These are phyloP conservation scores for Serripes groenlandicus DNA, from an alignment of 2,888 invertebrate genomes.

Conservation along the genomic window DNA sequence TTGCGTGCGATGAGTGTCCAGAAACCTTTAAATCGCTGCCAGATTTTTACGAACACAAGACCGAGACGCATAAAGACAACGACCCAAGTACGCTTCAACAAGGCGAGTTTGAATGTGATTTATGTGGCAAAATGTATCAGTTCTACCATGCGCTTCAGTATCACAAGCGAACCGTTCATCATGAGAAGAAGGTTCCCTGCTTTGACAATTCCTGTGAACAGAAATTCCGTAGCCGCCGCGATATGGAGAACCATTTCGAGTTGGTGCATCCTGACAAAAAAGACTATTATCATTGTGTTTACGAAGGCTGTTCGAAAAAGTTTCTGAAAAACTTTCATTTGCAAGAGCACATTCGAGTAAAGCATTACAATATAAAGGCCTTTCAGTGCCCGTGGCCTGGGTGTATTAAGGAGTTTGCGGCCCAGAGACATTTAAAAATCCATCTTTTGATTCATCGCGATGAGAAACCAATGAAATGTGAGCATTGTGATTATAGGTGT, in stretches of 20 bases:
- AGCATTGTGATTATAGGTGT: slow-evolving; percentile 80
- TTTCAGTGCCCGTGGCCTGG: slow-evolving; percentile 75
- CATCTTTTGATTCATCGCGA: slow-evolving; percentile 78
- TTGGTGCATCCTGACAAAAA: slow-evolving; percentile 62
- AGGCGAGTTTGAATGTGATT: slow-evolving; percentile 64
- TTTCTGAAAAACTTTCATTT: slow-evolving; percentile 75
- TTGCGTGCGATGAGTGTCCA: slow-evolving; percentile 73
- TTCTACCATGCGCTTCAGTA: slow-evolving; percentile 65
- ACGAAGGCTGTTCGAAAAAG: slow-evolving; percentile 73
- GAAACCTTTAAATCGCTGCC: slow-evolving; percentile 70
- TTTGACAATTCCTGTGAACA: slow-evolving; percentile 57
- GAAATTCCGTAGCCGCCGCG: slow-evolving; percentile 58
- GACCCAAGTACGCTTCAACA: slow-evolving; percentile 27
- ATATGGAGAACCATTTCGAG: slow-evolving; percentile 69
- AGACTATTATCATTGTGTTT: slow-evolving; percentile 70
- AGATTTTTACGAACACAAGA: slow-evolving; percentile 70
- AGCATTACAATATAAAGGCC: slow-evolving; percentile 73
- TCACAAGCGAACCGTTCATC: slow-evolving; percentile 69
- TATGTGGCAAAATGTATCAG: slow-evolving; percentile 65
- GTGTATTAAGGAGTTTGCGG: slow-evolving; percentile 76
- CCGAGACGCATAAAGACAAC: slow-evolving; percentile 65
- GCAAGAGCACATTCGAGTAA: slow-evolving; percentile 77
- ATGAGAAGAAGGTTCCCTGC: slow-evolving; percentile 61
- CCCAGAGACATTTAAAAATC: slow-evolving; percentile 76
- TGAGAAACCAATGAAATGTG: slow-evolving; percentile 81